phyloP scores from a whole-genome alignment of 2,797 vertebrate genomes.

The Melanotaenia nigrans region DNA sequence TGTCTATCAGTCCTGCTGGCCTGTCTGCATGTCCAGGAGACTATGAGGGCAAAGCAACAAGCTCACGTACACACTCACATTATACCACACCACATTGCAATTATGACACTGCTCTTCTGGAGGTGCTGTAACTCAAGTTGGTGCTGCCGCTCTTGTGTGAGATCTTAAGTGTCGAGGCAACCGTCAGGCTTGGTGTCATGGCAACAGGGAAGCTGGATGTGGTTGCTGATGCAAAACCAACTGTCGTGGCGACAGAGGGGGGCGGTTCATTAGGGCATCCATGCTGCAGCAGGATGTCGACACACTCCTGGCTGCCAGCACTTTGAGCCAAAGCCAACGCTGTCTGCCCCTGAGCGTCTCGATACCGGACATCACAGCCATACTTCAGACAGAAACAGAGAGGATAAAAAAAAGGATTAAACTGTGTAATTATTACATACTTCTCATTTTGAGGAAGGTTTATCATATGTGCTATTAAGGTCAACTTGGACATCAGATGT shows the following conservation, averaged over 20 bases:
- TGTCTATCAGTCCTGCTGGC: conserved; percentile 36
- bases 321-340: conserved; percentile 87
- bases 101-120: conserved; percentile 83
- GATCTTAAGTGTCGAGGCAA: conserved; percentile 82
- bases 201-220: conserved; percentile 71
- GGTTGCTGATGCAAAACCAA: conserved; percentile 55
- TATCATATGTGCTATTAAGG: conserved; percentile 1
- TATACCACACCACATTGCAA: conserved; percentile 17
- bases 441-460: conserved; percentile 15
- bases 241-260: conserved; percentile 48
- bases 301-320: conserved; percentile 91
- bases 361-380: conserved; percentile 89
- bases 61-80: conserved; percentile 19
- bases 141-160: conserved; percentile 87
- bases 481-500: conserved; percentile 10
- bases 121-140: conserved; percentile 88
- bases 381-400: conserved; percentile 80
- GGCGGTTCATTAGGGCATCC: conserved; percentile 89
- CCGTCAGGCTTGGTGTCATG: conserved; percentile 71
- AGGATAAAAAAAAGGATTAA: conserved; percentile 10
- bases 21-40: conserved; percentile 44
- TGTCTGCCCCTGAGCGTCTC: conserved; percentile 89
- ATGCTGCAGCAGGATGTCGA: conserved; percentile 92
- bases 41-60: conserved; percentile 47
- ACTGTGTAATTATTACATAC: background rate